Evolutionary conservation across 2,113 vertebrate genomes (phyloP).

Genomic region (Sylvicapra grimmia): DNA sequence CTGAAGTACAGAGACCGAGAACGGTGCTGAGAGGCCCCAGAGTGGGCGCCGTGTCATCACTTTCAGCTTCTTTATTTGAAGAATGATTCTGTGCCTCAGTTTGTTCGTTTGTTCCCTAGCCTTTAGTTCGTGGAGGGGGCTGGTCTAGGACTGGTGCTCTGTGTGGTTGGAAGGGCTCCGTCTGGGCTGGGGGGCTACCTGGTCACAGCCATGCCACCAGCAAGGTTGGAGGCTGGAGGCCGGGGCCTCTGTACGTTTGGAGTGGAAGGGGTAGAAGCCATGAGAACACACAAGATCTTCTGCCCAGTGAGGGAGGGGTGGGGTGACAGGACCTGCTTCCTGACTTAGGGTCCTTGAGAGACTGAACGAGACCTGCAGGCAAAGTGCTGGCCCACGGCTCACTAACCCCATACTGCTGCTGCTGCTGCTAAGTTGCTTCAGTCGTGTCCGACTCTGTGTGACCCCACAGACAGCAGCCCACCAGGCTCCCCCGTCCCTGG

Average conservation of each 20-base stretch:
- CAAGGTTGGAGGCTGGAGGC: neutral
- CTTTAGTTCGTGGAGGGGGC: neutral
- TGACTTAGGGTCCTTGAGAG: neutral
- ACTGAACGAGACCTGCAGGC: rapidly evolving
- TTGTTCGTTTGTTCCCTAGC: neutral
- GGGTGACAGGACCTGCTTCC: no score
- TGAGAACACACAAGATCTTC: neutral
- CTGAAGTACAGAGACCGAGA: neutral
- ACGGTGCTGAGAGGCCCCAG: neutral
- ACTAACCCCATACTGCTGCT: rapidly evolving
- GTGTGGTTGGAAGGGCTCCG: rapidly evolving
- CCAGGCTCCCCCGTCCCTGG: no score
- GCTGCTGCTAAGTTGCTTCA: no score
- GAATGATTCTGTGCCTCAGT: neutral
- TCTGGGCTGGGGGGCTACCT: neutral
- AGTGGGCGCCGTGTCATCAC: rapidly evolving
- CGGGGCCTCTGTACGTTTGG: neutral
- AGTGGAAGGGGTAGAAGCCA: neutral
- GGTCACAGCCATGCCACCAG: neutral
- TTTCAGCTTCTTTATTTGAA: neutral
- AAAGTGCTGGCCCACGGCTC: rapidly evolving
- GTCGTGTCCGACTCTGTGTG: no score
- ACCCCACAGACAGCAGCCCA: no score
- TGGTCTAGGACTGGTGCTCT: neutral
- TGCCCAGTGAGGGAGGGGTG: neutral